Evolutionary conservation across 2,888 invertebrate species (phyloP).

Genomic region (Chrysodeixis includens): DNA sequence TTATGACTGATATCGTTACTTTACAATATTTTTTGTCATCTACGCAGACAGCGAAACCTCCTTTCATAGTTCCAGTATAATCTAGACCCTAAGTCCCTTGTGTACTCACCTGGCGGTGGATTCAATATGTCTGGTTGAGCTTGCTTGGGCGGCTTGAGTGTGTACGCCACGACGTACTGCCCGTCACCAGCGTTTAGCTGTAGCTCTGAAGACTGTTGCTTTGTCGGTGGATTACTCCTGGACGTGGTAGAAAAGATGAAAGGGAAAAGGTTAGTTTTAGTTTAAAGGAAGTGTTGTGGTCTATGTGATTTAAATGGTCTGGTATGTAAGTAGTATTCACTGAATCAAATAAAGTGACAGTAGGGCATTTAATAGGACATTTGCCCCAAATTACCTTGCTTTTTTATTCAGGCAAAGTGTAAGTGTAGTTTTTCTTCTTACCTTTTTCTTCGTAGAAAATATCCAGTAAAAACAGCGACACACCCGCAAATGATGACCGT

Average conservation of each 20-base stretch:
- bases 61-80: slow-evolving; percentile 11
- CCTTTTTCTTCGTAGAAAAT: slow-evolving; percentile 79
- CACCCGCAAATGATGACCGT: slow-evolving; percentile 73
- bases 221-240: slow-evolving; percentile 71
- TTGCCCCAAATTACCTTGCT: no score
- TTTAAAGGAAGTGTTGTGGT: no score
- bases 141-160: slow-evolving; percentile 92
- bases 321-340: no score
- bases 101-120: slow-evolving; percentile 91
- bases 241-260: not conserved
- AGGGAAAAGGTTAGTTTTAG: not conserved
- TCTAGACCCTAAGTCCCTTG: not conserved
- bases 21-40: no score
- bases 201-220: slow-evolving; percentile 80
- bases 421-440: no score
- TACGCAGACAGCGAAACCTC: not conserved
- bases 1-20: no score
- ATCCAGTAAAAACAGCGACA: slow-evolving; percentile 72
- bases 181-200: slow-evolving; percentile 94
- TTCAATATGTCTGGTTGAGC: slow-evolving; percentile 94
- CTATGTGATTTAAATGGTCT: no score
- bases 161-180: slow-evolving; percentile 95
- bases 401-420: no score
- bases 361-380: no score
- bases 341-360: no score